phyloP scores from a whole-genome alignment of 2,797 vertebrate species.

The Pantherophis alleghaniensis region DNA sequence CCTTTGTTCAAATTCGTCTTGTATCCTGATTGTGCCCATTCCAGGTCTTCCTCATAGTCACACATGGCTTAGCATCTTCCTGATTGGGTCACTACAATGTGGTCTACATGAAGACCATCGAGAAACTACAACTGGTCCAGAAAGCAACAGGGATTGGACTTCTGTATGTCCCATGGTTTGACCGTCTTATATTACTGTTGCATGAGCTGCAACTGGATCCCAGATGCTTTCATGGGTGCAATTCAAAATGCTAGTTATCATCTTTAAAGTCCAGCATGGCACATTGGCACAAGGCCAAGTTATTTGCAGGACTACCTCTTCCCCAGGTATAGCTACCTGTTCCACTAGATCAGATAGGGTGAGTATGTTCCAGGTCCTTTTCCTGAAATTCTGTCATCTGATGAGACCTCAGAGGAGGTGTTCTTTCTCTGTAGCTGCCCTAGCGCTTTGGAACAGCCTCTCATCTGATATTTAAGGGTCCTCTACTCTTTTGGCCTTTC shows the following conservation, averaged over 20 bases:
- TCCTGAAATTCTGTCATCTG: neutral
- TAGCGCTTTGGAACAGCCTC: neutral
- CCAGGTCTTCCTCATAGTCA: neutral
- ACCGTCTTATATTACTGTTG: neutral
- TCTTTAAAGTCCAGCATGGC: neutral
- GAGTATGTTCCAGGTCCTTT: neutral
- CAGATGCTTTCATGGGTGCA: neutral
- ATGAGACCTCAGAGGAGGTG: neutral
- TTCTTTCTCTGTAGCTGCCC: neutral
- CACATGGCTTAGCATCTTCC: neutral
- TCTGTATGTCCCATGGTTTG: neutral
- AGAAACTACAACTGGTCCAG: neutral
- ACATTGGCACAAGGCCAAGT: neutral
- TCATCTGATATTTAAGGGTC: neutral
- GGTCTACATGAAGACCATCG: neutral
- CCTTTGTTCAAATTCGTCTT: neutral
- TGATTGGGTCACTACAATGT: neutral
- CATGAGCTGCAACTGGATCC: neutral
- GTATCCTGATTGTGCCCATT: neutral
- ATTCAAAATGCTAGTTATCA: neutral
- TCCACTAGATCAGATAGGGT: neutral
- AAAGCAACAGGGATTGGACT: neutral
- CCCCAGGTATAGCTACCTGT: neutral
- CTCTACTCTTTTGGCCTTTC: neutral
- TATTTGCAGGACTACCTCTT: neutral